Conservation (phyloP, 2,888 invertebrate species). For the Ophion costatus region DNA sequence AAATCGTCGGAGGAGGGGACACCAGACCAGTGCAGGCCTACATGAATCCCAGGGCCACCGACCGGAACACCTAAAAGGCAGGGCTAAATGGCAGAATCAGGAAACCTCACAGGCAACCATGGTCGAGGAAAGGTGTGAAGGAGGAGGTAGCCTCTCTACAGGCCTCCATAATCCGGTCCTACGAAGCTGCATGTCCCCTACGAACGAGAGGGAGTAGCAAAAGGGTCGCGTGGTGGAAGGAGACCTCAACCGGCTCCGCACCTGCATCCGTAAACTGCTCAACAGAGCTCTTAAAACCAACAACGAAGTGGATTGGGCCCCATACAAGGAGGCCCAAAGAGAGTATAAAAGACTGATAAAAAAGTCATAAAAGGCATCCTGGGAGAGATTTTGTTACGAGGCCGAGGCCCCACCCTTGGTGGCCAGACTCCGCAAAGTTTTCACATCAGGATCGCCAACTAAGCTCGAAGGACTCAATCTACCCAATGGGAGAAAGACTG, state of each 20-base stretch:
- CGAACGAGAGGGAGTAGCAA: slow-evolving; percentile 40
- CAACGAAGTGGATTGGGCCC: not conserved
- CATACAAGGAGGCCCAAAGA: not conserved
- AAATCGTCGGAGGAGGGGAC: not conserved
- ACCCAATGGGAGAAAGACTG: slow-evolving; percentile 10
- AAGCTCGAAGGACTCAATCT: slow-evolving; percentile 26
- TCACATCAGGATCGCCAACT: slow-evolving; percentile 23
- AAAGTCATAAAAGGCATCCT: slow-evolving; percentile 2
- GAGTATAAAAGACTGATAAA: slow-evolving; percentile 14
- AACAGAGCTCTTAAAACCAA: slow-evolving; percentile 46
- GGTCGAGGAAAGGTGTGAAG: slow-evolving; percentile 29
- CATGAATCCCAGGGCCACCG: slow-evolving; percentile 45
- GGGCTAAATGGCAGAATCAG: slow-evolving; percentile 29
- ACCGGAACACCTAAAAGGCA: slow-evolving; percentile 34
- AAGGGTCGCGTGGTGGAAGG: slow-evolving; percentile 54
- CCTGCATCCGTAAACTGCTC: slow-evolving; percentile 6
- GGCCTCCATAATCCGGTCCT: slow-evolving; percentile 24
- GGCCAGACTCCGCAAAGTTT: slow-evolving; percentile 30
- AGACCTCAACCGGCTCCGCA: slow-evolving; percentile 19
- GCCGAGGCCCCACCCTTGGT: not conserved
- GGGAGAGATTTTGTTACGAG: slow-evolving; percentile 29
- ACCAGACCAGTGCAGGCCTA: not conserved
- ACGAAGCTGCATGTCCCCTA: too few species aligned
- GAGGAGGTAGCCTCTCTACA: slow-evolving; percentile 23
- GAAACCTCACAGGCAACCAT: not conserved